These are phyloP conservation scores for Erebia palarica DNA, from an alignment of 2,888 invertebrate genomes.

Conservation along the genomic window DNA sequence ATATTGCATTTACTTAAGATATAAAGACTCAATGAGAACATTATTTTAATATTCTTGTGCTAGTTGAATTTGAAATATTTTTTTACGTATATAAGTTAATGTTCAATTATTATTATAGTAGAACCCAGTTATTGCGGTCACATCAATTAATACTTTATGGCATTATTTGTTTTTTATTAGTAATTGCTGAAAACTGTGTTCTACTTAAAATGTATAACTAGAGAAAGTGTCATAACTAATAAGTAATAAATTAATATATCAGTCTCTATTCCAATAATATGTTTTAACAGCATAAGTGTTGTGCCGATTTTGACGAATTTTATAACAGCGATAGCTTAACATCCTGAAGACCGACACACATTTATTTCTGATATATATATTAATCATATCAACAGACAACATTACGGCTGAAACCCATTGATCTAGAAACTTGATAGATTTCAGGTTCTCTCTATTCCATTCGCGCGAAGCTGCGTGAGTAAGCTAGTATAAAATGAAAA, in stretches of 20 bases:
- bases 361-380: neutral
- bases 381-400: neutral
- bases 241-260: no score
- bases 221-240: no score
- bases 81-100: neutral
- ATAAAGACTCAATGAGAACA: neutral
- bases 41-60: neutral
- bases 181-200: neutral
- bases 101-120: neutral
- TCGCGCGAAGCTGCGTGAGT: no score
- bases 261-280: no score
- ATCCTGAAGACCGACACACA: neutral
- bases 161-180: no score
- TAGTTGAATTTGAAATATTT: neutral
- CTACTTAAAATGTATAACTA: neutral
- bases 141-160: no score
- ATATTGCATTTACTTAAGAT: neutral
- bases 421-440: no score
- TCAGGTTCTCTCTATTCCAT: no score
- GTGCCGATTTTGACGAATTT: neutral
- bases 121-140: slow-evolving; percentile 1
- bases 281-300: neutral
- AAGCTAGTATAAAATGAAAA: neutral
- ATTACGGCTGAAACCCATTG: no score
- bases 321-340: neutral